These are phyloP conservation scores for Diorhabda elongata DNA, from an alignment of 1,140 invertebrate genomes.

Conservation along the genomic window DNA sequence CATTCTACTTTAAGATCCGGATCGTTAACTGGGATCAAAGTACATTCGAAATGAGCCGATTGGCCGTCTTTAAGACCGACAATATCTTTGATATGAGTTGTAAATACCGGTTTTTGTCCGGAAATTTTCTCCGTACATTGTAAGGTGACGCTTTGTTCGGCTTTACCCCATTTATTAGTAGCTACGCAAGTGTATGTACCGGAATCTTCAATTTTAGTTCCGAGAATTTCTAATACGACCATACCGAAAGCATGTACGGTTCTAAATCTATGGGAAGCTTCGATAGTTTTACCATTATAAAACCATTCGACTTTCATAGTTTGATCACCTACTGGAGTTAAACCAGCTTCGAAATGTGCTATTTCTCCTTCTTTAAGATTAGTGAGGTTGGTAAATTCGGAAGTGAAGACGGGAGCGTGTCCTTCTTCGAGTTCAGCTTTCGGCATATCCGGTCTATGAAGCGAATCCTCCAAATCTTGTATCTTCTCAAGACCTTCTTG, in stretches of 20 bases:
- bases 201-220: conserved; percentile 82
- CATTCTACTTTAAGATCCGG: conserved; percentile 93
- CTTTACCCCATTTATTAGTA: conserved; percentile 82
- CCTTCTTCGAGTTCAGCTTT: conserved; percentile 70
- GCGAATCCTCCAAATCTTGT: conserved; percentile 82
- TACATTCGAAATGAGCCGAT: conserved; percentile 90
- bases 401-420: conserved; percentile 82
- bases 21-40: conserved; percentile 86
- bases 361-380: conserved; percentile 86
- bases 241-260: conserved; percentile 93
- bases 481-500: conserved; percentile 86
- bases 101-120: conserved; percentile 83
- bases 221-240: conserved; percentile 90
- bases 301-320: conserved; percentile 98
- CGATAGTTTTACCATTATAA: conserved; percentile 84
- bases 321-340: conserved; percentile 91
- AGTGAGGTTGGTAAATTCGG: conserved; percentile 74
- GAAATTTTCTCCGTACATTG: conserved; percentile 80
- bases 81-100: conserved; percentile 79
- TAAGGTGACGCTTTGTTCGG: conserved; percentile 78
- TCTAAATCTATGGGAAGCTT: conserved; percentile 82
- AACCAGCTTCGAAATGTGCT: conserved; percentile 89
- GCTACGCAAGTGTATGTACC: conserved; percentile 83
- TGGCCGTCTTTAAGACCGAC: conserved; percentile 86
- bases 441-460: conserved; percentile 65